A percentile compares a stretch with the other conserved stretches of the same genome.
Evolutionary conservation across 2,797 vertebrate species (phyloP).

Genomic region (Acrossocheilus wenchowensis): DNA sequence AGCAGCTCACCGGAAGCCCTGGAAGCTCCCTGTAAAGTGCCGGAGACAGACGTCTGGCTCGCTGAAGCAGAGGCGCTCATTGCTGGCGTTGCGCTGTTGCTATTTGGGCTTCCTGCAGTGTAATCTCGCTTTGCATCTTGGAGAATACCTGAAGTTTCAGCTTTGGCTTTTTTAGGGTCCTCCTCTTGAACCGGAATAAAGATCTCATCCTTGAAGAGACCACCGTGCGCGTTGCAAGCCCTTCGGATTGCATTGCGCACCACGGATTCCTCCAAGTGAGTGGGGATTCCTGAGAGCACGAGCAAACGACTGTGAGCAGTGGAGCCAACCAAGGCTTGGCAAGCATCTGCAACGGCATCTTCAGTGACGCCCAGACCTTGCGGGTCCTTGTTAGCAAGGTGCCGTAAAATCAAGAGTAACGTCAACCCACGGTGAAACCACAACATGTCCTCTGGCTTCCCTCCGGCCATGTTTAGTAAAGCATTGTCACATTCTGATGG

Average conservation of each 20-base stretch:
- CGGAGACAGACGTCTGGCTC: slow-evolving; percentile 93
- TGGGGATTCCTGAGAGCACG: slow-evolving; percentile 96
- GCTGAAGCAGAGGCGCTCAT: slow-evolving; percentile 93
- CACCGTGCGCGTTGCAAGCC: slow-evolving; percentile 94
- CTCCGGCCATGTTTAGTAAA: slow-evolving; percentile 89
- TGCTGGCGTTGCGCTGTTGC: slow-evolving; percentile 91
- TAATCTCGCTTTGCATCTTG: slow-evolving; percentile 79
- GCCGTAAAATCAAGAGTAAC: slow-evolving; percentile 93
- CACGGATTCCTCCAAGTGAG: slow-evolving; percentile 90
- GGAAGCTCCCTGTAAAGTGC: slow-evolving; percentile 92
- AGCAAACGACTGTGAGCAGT: slow-evolving; percentile 93
- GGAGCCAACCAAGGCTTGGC: slow-evolving; percentile 92
- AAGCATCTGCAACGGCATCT: slow-evolving; percentile 93
- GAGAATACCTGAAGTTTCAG: slow-evolving; percentile 69
- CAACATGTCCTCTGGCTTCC: slow-evolving; percentile 97
- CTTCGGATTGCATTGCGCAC: slow-evolving; percentile 93
- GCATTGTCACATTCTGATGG: slow-evolving; percentile 82
- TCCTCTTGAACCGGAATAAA: slow-evolving; percentile 95
- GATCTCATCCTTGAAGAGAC: slow-evolving; percentile 96
- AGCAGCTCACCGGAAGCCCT: slow-evolving; percentile 90
- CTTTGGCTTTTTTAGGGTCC: slow-evolving; percentile 86
- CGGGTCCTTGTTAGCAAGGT: slow-evolving; percentile 92
- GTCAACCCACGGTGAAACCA: slow-evolving; percentile 98
- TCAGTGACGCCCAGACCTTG: slow-evolving; percentile 94
- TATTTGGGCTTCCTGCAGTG: slow-evolving; percentile 86